Percentiles rank a stretch among this genome's conserved stretches.
Evolutionary conservation across 2,888 invertebrate genomes (phyloP).

Genomic region (Apamea monoglypha): DNA sequence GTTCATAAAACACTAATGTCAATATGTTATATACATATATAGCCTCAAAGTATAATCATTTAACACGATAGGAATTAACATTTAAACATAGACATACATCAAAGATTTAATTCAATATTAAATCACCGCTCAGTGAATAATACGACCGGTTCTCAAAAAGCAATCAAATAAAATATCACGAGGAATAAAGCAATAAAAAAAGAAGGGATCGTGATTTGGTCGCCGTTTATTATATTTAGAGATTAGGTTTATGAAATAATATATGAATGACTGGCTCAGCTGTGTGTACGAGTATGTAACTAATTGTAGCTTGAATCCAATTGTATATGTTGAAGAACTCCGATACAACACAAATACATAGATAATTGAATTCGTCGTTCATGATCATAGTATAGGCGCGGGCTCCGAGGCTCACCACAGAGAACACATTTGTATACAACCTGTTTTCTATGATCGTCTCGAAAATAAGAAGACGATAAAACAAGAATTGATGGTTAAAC

Average conservation of each 20-base stretch:
- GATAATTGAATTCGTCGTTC: conserved; percentile 39
- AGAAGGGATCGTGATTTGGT: conserved; percentile 73
- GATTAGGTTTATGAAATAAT: conserved; percentile 74
- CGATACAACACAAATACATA: conserved; percentile 39
- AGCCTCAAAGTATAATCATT: conserved; percentile 66
- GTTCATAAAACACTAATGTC: conserved; percentile 71
- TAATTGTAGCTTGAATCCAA: conserved; percentile 56
- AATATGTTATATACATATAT: conserved; percentile 72
- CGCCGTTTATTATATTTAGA: conserved; percentile 70
- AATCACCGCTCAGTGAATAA: conserved; percentile 62
- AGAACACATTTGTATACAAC: conserved; percentile 41
- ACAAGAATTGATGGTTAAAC: conserved; percentile 55
- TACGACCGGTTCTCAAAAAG: conserved; percentile 71
- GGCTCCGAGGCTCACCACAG: conserved; percentile 21
- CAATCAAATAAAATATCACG: conserved; percentile 75
- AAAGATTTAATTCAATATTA: conserved; percentile 68
- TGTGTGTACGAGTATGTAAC: conserved; percentile 46
- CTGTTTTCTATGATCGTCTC: conserved; percentile 47
- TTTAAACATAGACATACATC: conserved; percentile 73
- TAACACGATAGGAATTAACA: conserved; percentile 71
- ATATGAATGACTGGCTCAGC: conserved; percentile 47
- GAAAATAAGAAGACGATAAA: conserved; percentile 54
- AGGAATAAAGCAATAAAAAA: conserved; percentile 80
- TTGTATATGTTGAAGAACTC: conserved; percentile 34
- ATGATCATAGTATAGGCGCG: conserved; percentile 18